Percentiles rank a stretch among this genome's conserved stretches.
Evolutionary conservation across 2,888 invertebrate species (phyloP).

Genomic region (Trypoxylon attenuatum): DNA sequence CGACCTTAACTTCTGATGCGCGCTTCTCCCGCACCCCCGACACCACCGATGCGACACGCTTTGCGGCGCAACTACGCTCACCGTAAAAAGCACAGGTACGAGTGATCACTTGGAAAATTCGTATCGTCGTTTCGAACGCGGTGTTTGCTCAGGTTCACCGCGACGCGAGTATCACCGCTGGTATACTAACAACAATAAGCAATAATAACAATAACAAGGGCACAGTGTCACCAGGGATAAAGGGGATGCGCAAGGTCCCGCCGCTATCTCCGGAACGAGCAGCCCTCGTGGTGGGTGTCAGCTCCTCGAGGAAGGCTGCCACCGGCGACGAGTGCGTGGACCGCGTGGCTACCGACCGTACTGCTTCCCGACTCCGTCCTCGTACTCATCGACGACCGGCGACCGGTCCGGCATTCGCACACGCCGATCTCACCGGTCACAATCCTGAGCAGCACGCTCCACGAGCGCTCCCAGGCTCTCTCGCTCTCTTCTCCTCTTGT

Average conservation of each 20-base stretch:
- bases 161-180: slow-evolving; percentile 34
- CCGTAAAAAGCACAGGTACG: not conserved
- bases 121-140: slow-evolving; percentile 5
- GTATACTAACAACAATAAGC: no score
- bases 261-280: slow-evolving; percentile 29
- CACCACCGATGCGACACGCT: not conserved
- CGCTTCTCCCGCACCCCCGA: not conserved
- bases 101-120: not conserved
- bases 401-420: not conserved
- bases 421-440: not conserved
- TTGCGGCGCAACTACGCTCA: not conserved
- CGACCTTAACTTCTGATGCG: no score
- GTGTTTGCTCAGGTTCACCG: slow-evolving; percentile 27
- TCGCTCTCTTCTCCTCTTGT: not conserved
- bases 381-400: slow-evolving; percentile 56
- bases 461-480: slow-evolving; percentile 2
- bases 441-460: slow-evolving; percentile 7
- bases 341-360: slow-evolving; percentile 57
- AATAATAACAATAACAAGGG: slow-evolving; percentile 35
- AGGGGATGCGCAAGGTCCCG: slow-evolving; percentile 25
- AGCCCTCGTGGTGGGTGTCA: slow-evolving; percentile 57
- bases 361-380: slow-evolving; percentile 46
- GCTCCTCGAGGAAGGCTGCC: slow-evolving; percentile 35
- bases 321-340: slow-evolving; percentile 48
- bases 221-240: slow-evolving; percentile 30